Base-by-base conservation (phyloP, 2,797 vertebrate species). In the Australoheros facetus region DNA sequence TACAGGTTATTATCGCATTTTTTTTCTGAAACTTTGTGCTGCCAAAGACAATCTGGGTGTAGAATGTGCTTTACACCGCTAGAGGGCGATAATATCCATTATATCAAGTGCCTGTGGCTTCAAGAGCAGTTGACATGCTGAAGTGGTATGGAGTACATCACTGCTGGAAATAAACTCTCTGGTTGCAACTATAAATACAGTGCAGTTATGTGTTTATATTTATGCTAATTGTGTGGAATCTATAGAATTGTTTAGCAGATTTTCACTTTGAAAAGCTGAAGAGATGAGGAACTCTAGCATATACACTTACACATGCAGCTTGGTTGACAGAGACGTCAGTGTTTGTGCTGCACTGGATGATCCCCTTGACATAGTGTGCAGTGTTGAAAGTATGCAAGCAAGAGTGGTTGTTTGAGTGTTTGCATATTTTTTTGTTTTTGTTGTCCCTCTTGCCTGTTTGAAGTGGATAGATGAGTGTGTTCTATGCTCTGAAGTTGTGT, bases 1-100 rank as follows among this genome's bases (percentile, higher is more conserved):
- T 37, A 16, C 13, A 37, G 7, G 3, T 30, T 16, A 12, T 26
- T 7, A n/a, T 34, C 14, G 54, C 9, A 5, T 19, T 10, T 57
- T 14, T 71, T 37, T 51, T 3, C 4, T 72, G 3, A 34, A 53
- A 8, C 42, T 48, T 30, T 60, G 9, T 62, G 16, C 37, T 45
- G 34, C 23, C 53, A 2, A 58, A 26, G 26, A 76, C n/a, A 70
- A 66, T 58, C 30, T 75, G 32, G 21, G 16, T 91, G 89, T 71
- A 78, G 21, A 79, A 75, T 75, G n/a, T 54, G 0, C 62, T 72
- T 82, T 4, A 75, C 23, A 81, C 89, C 91, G 56, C 84, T 92
- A 92, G 90, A 82, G 85, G 90, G 91, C 90, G 85, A 73, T 4
- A 85, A 82, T 87, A 64, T 10, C 87, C 79, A 78, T 77, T 39